Conservation (phyloP, 2,797 vertebrate genomes). For the Serranus cabrilla region DNA sequence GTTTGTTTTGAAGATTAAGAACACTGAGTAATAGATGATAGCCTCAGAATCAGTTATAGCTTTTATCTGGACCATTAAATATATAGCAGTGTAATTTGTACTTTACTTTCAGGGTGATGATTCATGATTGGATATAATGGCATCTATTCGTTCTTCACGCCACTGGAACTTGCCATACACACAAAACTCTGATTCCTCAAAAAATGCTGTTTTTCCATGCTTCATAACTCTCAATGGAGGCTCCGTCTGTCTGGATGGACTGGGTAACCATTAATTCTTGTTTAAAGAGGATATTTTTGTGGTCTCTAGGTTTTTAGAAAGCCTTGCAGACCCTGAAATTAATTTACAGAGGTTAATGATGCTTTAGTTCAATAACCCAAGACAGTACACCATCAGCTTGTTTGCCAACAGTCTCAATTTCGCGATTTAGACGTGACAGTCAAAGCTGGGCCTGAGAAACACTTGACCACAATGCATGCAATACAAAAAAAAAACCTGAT, state of each 20-base stretch:
- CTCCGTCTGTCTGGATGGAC: constrained; percentile 34
- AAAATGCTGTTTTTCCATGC: constrained; percentile 22
- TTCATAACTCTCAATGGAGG: constrained; percentile 52
- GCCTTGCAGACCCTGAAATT: constrained; percentile 27
- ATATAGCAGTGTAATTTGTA: constrained; percentile 25
- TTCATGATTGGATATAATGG: constrained; percentile 38
- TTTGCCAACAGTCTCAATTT: constrained; percentile 8
- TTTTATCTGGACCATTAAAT: constrained; percentile 41
- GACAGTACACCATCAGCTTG: neutral
- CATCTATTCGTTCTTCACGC: constrained; percentile 39
- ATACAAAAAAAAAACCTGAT: neutral
- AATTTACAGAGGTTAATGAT: constrained; percentile 55
- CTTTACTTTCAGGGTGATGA: constrained; percentile 22
- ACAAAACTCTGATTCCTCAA: constrained; percentile 1
- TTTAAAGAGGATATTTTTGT: constrained; percentile 32
- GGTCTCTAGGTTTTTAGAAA: constrained; percentile 41
- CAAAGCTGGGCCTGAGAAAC: constrained; percentile 5
- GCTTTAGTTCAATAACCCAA: constrained; percentile 13
- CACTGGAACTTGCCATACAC: constrained; percentile 14
- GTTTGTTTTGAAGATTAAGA: neutral
- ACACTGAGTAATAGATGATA: neutral
- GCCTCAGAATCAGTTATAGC: neutral
- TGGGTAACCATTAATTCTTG: constrained; percentile 34
- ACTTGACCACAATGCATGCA: neutral
- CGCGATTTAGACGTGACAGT: neutral